Percentiles rank a stretch among this genome's conserved stretches.
phyloP scores from a whole-genome alignment of 2,888 invertebrate species.

The Glyphotaelius pellucidus region DNA sequence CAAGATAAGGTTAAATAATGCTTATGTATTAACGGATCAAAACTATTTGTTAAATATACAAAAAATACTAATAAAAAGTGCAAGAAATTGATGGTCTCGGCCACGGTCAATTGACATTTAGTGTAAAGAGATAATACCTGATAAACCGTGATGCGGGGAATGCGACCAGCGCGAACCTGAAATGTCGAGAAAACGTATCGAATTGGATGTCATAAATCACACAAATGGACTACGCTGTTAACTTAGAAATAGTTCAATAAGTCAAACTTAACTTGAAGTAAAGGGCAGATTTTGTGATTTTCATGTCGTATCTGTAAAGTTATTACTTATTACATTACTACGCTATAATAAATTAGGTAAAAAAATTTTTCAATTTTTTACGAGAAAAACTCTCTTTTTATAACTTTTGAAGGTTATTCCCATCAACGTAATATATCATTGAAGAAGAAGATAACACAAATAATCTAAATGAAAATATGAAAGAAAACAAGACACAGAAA shows the following conservation, averaged over 20 bases:
- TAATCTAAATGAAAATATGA: too few relatives aligned
- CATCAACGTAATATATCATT: too few relatives aligned
- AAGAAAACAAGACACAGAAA: too few relatives aligned
- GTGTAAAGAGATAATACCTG: neutral
- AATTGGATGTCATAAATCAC: neutral
- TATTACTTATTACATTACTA: too few relatives aligned
- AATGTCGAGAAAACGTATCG: neutral
- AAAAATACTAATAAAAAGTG: neutral
- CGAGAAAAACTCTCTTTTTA: too few relatives aligned
- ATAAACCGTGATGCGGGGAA: neutral
- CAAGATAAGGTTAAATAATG: neutral
- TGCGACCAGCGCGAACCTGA: neutral
- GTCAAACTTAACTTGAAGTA: neutral
- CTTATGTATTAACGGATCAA: neutral
- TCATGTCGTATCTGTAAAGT: too few relatives aligned
- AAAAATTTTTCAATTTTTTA: too few relatives aligned
- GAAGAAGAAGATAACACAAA: too few relatives aligned
- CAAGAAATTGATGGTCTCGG: neutral
- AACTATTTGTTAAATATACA: neutral
- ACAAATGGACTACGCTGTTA: neutral
- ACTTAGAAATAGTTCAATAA: neutral
- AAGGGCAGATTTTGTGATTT: neutral
- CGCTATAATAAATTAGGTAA: too few relatives aligned
- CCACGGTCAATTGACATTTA: neutral
- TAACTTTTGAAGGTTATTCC: too few relatives aligned